These are phyloP conservation scores for Platorchestia sp. DNA, from an alignment of 1,140 invertebrate species.

Conservation along the genomic window DNA sequence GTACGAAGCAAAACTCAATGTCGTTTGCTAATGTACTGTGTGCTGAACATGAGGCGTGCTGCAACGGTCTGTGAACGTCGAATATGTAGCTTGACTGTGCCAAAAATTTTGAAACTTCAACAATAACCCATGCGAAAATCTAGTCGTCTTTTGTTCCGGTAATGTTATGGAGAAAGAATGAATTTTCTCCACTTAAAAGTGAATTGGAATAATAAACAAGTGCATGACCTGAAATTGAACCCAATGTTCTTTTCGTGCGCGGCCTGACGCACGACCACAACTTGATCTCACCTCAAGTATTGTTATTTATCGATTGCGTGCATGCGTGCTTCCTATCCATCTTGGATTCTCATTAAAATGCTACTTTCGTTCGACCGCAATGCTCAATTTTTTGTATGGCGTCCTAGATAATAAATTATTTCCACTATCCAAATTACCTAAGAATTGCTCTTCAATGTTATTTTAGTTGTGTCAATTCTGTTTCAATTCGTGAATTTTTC, in stretches of 20 bases:
- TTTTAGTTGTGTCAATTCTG: neutral
- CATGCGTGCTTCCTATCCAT: neutral
- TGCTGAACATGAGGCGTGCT: neutral
- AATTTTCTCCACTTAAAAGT: neutral
- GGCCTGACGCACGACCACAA: neutral
- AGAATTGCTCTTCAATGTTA: neutral
- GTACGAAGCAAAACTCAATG: neutral
- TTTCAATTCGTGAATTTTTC: neutral
- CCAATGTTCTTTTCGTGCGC: neutral
- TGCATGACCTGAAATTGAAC: neutral
- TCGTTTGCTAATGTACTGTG: neutral
- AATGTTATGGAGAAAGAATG: neutral
- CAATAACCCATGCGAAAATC: neutral
- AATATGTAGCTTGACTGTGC: neutral
- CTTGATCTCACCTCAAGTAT: conserved; percentile 26
- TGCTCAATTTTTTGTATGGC: neutral
- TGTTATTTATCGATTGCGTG: conserved; percentile 22
- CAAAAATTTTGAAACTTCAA: neutral
- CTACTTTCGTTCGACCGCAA: neutral
- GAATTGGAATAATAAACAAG: neutral
- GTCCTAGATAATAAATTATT: conserved; percentile 1
- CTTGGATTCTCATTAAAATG: neutral
- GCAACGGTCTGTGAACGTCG: neutral
- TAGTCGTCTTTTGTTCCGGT: neutral
- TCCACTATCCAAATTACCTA: neutral